Base-by-base conservation (phyloP, 2,888 invertebrate species). In the Asteroscopus sphinx region DNA sequence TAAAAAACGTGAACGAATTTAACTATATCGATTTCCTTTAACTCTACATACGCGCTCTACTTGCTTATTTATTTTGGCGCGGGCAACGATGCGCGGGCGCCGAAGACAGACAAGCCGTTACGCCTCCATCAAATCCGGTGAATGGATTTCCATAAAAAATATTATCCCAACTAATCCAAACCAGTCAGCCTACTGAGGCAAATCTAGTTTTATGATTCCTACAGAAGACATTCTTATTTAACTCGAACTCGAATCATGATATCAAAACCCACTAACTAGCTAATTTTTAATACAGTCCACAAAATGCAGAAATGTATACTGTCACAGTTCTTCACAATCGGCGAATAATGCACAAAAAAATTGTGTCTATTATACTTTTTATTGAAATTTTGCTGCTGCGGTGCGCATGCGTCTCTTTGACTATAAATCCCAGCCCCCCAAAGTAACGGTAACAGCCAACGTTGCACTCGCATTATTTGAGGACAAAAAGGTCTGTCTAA, bases 21-120 rank as follows among this genome's bases (percentile, higher is more conserved):
- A 77, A 68, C 59, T 40, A 68, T 75, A 72, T 68, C 36, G 41
- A 72, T 83, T 77, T 74, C 75, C 71, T 79, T 75, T 70, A 73
- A 76, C 37, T 67, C 57, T 65, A 62, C 64, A 39, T 46, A 44
- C 40, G 42, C 70, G 73, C 64, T 76, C 69, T 61, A 76, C 74
- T 78, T 80, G 89, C 83, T 90, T 93, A 91, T 93, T 93, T 93
- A 89, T 89, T 85, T 93, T 93, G 92, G 92, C 92, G 77, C 83
- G 75, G 63, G 82, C 77, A 71, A 70, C 78, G 85, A 92, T 93
- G 90, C 88, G 89, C 88, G 76, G 71, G 79, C 87, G 85, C 77
- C 86, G 93, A 90, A 89, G 92, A 92, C 89, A 88, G 91, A 93
- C 80, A 83, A 76, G 84, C 83, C 76, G 86, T 88, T 85, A 90